Percentiles rank a stretch among this genome's conserved stretches.
These are phyloP conservation scores for Chelonia mydas DNA, from an alignment of 2,797 vertebrate genomes.

Conservation along the genomic window DNA sequence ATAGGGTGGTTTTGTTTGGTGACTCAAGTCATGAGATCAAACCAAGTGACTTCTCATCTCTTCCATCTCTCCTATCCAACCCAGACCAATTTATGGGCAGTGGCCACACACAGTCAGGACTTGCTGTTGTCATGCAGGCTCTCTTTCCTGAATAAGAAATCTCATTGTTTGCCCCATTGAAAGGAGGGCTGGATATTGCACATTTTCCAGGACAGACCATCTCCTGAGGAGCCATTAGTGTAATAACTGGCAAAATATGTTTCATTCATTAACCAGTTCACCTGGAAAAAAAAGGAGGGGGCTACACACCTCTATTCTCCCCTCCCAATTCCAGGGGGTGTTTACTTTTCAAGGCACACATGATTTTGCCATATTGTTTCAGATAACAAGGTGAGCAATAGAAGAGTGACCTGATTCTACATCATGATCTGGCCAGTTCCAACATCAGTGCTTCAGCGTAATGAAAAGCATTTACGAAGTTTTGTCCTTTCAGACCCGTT, in stretches of 20 bases:
- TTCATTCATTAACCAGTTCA: background rate
- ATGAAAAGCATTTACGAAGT: background rate
- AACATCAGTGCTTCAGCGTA: rapidly evolving
- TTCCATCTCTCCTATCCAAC: background rate
- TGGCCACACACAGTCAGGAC: rapidly evolving
- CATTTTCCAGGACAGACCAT: background rate
- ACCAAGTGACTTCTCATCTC: background rate
- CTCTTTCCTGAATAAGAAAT: rapidly evolving
- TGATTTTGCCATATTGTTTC: background rate
- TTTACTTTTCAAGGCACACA: background rate
- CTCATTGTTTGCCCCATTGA: background rate
- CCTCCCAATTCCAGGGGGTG: background rate
- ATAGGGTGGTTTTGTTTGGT: background rate
- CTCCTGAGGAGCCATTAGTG: background rate
- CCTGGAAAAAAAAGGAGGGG: background rate
- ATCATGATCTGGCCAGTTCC: background rate
- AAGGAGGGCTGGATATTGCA: background rate
- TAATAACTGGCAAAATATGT: background rate
- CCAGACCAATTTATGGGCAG: rapidly evolving
- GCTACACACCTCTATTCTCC: background rate
- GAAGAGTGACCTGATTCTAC: background rate
- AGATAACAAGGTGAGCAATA: background rate
- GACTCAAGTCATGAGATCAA: background rate
- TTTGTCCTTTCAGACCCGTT: background rate
- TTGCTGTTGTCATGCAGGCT: background rate